Evolutionary conservation across 1,140 invertebrate genomes (phyloP).

Genomic region (Drosophila kanapiae): DNA sequence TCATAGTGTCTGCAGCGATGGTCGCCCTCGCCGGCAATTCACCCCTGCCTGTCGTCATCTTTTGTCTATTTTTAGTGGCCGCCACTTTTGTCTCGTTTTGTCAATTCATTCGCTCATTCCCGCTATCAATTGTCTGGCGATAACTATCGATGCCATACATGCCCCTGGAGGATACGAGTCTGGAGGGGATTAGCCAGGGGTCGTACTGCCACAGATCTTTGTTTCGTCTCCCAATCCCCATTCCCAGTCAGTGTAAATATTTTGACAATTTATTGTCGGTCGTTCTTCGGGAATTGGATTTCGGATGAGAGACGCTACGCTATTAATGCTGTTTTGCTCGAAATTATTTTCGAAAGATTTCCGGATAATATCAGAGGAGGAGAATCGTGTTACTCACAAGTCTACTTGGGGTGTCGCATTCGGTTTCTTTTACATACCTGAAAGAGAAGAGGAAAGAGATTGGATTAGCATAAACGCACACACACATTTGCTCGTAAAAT

Average conservation of each 20-base stretch:
- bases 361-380: constrained; percentile 9
- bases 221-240: constrained; percentile 10
- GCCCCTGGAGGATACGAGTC: constrained; percentile 30
- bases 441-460: constrained; percentile 33
- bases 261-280: constrained; percentile 63
- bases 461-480: constrained; percentile 35
- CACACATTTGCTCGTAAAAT: constrained; percentile 6
- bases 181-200: constrained; percentile 28
- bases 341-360: constrained; percentile 10
- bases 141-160: constrained; percentile 46
- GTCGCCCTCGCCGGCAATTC: not conserved
- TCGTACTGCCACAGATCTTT: constrained; percentile 14
- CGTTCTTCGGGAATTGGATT: constrained; percentile 29
- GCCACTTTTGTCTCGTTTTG: constrained; percentile 70
- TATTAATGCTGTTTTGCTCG: constrained; percentile 21
- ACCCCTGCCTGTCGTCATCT: constrained; percentile 13
- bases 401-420: not conserved
- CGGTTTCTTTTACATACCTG: constrained; percentile 59
- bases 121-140: constrained; percentile 60
- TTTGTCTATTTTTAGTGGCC: constrained; percentile 77
- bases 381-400: not conserved
- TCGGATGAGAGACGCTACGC: not conserved
- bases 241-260: constrained; percentile 54
- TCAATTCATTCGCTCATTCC: constrained; percentile 63
- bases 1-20: constrained; percentile 51